A percentile compares a stretch with the other conserved stretches of the same genome.
Conservation (phyloP, 2,113 vertebrate genomes). For the Zosterops japonicus region DNA sequence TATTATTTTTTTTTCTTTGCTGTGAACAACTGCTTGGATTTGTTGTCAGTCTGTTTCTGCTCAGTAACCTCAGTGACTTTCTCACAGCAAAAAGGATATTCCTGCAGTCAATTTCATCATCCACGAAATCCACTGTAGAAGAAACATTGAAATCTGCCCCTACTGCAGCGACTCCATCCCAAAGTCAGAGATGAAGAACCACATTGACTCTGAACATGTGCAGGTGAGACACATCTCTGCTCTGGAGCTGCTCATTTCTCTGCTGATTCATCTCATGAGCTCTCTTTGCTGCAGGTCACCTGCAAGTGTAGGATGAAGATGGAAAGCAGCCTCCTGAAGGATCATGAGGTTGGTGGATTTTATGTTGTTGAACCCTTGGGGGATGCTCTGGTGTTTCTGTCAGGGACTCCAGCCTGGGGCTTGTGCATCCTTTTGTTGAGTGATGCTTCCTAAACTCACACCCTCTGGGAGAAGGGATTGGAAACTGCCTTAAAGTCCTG, state of each 20-base stretch:
- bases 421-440: not conserved
- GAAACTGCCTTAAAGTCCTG: not conserved
- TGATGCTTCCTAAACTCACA: not conserved
- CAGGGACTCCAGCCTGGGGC: not conserved
- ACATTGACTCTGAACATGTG: constrained; percentile 85
- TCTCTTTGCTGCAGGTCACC: constrained; percentile 75
- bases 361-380: rapidly evolving
- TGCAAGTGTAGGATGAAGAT: constrained; percentile 92
- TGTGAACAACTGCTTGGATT: not conserved
- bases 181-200: constrained; percentile 83
- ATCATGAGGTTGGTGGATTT: constrained; percentile 84
- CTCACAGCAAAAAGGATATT: constrained; percentile 88
- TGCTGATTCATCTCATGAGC: not conserved
- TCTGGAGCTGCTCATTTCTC: not conserved
- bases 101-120: constrained; percentile 91
- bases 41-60: not conserved
- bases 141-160: constrained; percentile 88
- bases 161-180: constrained; percentile 90
- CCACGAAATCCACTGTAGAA: constrained; percentile 93
- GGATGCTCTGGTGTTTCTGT: not conserved
- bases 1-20: not conserved
- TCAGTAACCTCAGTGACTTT: not conserved
- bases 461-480: not conserved
- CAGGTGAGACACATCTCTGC: constrained; percentile 71
- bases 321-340: constrained; percentile 83